Percentiles rank a stretch among this genome's conserved stretches.
Conservation (phyloP, 2,888 invertebrate species). For the Neoitamus cyanurus region DNA sequence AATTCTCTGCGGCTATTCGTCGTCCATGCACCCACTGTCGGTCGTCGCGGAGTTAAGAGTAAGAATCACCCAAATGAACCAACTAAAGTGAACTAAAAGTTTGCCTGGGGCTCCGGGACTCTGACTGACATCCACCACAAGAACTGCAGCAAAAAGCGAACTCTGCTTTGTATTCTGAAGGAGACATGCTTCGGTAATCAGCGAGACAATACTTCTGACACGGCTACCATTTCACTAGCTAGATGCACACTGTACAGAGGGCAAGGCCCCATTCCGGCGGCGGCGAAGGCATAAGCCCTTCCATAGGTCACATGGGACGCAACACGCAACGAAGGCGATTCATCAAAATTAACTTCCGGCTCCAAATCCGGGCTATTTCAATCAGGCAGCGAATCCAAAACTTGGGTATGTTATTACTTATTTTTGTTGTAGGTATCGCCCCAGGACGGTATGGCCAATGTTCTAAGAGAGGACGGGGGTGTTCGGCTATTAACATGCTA, state of each 20-base stretch:
- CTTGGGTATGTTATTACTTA: background rate
- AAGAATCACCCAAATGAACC: background rate
- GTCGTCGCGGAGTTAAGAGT: background rate
- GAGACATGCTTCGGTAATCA: slow-evolving; percentile 14
- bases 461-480: background rate
- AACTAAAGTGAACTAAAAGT: background rate
- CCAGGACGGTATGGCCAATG: background rate
- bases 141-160: background rate
- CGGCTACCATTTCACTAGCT: background rate
- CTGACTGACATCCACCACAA: background rate
- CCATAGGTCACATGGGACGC: background rate
- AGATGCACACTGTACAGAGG: background rate
- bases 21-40: background rate
- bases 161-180: slow-evolving; percentile 12
- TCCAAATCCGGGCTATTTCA: background rate
- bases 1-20: background rate
- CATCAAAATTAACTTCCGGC: slow-evolving; percentile 16
- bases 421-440: background rate
- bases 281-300: background rate
- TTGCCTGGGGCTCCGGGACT: background rate
- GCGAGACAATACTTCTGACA: background rate
- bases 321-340: background rate
- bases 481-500: background rate
- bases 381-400: background rate
- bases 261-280: background rate